These are phyloP conservation scores for Drosophila mercatorum DNA, from an alignment of 2,888 invertebrate species.

Conservation along the genomic window DNA sequence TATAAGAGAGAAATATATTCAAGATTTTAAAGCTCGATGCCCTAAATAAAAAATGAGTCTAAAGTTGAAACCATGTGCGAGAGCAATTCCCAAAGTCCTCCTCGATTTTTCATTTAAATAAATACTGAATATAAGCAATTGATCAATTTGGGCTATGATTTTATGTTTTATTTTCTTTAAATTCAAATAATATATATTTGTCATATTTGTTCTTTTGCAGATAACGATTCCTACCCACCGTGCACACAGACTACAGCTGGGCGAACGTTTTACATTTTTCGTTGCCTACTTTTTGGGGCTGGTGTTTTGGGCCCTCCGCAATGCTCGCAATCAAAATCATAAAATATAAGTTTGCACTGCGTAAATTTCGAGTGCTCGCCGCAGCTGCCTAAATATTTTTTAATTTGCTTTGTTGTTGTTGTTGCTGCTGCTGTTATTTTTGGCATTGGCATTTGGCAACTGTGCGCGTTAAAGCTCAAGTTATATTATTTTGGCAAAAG, in stretches of 20 bases:
- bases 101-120: too few species aligned
- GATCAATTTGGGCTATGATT: too few species aligned
- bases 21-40: too few species aligned
- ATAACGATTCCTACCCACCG: background rate
- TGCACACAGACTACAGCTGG: background rate
- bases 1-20: too few species aligned
- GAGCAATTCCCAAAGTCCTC: too few species aligned
- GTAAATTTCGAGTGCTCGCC: conserved; percentile 69
- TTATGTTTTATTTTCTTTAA: too few species aligned
- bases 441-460: conserved; percentile 36
- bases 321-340: conserved; percentile 72
- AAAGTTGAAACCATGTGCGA: too few species aligned
- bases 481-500: conserved; percentile 57
- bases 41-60: too few species aligned
- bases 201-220: background rate
- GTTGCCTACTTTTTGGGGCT: conserved; percentile 72
- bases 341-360: conserved; percentile 81
- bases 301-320: conserved; percentile 30
- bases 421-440: conserved; percentile 40
- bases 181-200: too few species aligned
- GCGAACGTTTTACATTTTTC: conserved; percentile 39
- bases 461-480: conserved; percentile 69
- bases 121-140: too few species aligned
- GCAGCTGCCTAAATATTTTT: conserved; percentile 81
- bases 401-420: conserved; percentile 72